These are phyloP conservation scores for Molothrus aeneus DNA, from an alignment of 2,797 vertebrate genomes.

Conservation along the genomic window DNA sequence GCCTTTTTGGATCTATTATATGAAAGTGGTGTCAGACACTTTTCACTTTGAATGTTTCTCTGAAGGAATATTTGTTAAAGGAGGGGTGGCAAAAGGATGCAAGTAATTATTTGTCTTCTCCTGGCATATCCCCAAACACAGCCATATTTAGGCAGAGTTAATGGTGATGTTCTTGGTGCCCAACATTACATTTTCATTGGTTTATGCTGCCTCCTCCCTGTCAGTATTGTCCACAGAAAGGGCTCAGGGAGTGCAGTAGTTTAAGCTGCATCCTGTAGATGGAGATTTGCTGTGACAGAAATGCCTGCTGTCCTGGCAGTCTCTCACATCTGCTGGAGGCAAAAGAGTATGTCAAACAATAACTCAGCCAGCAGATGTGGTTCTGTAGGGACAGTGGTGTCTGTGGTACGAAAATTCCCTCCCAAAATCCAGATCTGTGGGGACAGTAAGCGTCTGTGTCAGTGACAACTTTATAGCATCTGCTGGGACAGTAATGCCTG, in stretches of 20 bases:
- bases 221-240: neutral
- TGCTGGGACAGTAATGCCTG: conserved; percentile 62
- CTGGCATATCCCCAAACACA: neutral
- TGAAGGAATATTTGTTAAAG: neutral
- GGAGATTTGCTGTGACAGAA: conserved; percentile 46
- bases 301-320: conserved; percentile 34
- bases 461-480: conserved; percentile 36
- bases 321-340: conserved; percentile 48
- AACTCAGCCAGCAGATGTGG: conserved; percentile 63
- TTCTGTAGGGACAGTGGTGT: conserved; percentile 60
- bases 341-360: neutral
- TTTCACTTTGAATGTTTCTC: neutral
- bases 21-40: neutral
- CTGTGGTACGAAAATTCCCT: conserved; percentile 56
- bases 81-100: fast-evolving
- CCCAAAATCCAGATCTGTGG: conserved; percentile 17
- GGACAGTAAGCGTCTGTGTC: conserved; percentile 72
- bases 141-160: neutral
- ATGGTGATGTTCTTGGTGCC: neutral
- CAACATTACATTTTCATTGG: neutral
- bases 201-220: neutral
- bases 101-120: neutral
- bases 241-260: neutral
- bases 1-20: neutral
- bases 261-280: conserved; percentile 33